Conservation (phyloP, 2,888 invertebrate genomes). For the Fabriciana adippe region DNA sequence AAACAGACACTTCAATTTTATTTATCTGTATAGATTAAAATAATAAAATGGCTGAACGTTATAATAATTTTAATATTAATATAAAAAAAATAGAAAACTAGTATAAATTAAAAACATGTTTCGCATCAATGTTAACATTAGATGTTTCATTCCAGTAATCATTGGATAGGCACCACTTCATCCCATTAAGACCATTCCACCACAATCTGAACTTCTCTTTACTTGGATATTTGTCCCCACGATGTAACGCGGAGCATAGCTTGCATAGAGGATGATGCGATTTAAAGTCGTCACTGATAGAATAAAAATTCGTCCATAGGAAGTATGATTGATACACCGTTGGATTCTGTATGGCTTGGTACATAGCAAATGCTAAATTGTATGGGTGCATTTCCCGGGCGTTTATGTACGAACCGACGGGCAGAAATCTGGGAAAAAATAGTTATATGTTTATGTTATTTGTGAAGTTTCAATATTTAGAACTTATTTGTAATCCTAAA, state of each 20-base stretch:
- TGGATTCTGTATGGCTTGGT: slow-evolving; percentile 46
- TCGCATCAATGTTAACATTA: slow-evolving; percentile 41
- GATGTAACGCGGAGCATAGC: neutral
- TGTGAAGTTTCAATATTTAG: too few relatives aligned
- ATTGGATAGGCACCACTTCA: slow-evolving; percentile 54
- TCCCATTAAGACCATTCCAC: slow-evolving; percentile 57
- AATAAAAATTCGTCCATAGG: slow-evolving; percentile 61
- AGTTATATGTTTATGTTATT: too few relatives aligned
- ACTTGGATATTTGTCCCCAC: slow-evolving; percentile 36
- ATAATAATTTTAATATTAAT: neutral
- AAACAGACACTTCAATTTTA: too few relatives aligned
- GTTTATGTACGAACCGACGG: slow-evolving; percentile 53
- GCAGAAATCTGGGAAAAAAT: slow-evolving; percentile 53
- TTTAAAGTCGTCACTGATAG: slow-evolving; percentile 39
- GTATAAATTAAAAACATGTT: slow-evolving; percentile 43
- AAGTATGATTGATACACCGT: slow-evolving; percentile 53
- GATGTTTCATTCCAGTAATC: slow-evolving; percentile 15
- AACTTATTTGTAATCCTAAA: too few relatives aligned
- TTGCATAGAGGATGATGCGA: slow-evolving; percentile 46
- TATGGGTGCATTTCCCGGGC: slow-evolving; percentile 55
- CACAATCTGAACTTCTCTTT: slow-evolving; percentile 54
- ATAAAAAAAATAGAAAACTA: slow-evolving; percentile 17
- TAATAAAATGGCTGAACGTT: too few relatives aligned
- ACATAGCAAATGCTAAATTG: slow-evolving; percentile 55
- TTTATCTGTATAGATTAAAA: too few relatives aligned